A percentile compares a stretch with the other conserved stretches of the same genome.
These are phyloP conservation scores for Karalla daura DNA, from an alignment of 2,797 vertebrate species.

Conservation along the genomic window DNA sequence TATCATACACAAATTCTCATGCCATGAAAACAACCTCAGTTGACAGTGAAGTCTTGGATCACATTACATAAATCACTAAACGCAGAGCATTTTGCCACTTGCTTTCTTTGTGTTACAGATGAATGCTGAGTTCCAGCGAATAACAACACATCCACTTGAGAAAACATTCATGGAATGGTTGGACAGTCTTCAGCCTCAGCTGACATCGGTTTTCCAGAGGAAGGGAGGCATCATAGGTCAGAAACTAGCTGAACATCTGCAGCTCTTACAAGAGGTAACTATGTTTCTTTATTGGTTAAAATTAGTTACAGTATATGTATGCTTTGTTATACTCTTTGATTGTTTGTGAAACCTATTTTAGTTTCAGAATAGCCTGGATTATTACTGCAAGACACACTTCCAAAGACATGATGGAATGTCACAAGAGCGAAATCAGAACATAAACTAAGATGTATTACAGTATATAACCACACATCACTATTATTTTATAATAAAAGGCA, in stretches of 20 bases:
- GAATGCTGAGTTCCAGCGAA: background rate
- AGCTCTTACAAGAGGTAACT: conserved; percentile 30
- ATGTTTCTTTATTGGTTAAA: background rate
- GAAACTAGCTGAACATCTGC: conserved; percentile 30
- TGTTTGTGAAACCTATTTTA: too few relatives aligned
- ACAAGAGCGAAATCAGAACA: too few relatives aligned
- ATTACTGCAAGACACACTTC: too few relatives aligned
- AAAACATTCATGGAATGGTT: conserved; percentile 33
- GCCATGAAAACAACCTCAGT: too few relatives aligned
- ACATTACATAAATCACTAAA: background rate
- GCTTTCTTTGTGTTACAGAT: background rate
- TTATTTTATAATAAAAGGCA: background rate
- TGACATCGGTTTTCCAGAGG: conserved; percentile 27
- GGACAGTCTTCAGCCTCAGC: conserved; percentile 25
- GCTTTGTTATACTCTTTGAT: too few relatives aligned
- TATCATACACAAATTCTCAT: too few relatives aligned
- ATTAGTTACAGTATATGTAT: too few relatives aligned
- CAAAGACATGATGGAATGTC: too few relatives aligned
- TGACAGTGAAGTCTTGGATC: too few relatives aligned
- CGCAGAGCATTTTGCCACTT: background rate
- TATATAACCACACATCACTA: background rate
- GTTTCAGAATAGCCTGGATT: background rate
- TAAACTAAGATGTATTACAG: background rate
- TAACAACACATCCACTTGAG: conserved; percentile 22
- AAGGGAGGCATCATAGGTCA: conserved; percentile 28